Conservation (phyloP, 2,113 vertebrate genomes). For the Prietella phreatophila region DNA sequence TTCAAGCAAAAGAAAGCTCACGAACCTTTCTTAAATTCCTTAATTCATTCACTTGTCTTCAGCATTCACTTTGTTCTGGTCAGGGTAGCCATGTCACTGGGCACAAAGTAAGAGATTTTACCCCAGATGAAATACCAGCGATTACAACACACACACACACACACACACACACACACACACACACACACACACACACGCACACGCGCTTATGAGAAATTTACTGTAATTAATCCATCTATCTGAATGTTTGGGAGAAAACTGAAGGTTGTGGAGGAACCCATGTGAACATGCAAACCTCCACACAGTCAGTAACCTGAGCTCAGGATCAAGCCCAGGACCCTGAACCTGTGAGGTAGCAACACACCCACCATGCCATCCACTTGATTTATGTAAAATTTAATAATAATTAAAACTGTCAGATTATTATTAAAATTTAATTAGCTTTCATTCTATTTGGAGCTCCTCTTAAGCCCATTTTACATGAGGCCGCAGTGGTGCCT, state of each 20-base stretch:
- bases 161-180: not conserved
- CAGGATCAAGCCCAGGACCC: not conserved
- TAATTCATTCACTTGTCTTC: not conserved
- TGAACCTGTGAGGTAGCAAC: not conserved
- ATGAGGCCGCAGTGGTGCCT: not conserved
- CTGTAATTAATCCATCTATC: not conserved
- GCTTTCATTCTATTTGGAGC: conserved; percentile 3
- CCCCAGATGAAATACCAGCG: not conserved
- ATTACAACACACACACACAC: not conserved
- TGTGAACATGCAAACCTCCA: not conserved
- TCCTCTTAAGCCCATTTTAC: not conserved
- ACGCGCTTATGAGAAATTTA: not conserved
- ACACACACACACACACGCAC: not conserved
- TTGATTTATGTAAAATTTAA: conserved; percentile 12
- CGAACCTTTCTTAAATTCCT: not conserved
- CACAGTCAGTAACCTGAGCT: not conserved
- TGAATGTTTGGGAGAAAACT: not conserved
- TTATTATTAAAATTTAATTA: conserved; percentile 7
- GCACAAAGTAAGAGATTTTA: not conserved
- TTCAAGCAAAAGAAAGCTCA: not conserved
- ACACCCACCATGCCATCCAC: not conserved
- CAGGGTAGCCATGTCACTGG: not conserved
- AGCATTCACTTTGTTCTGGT: not conserved
- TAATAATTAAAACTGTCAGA: conserved; percentile 22
- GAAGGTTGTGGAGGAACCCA: not conserved